Base-by-base conservation (phyloP, 2,113 vertebrate species). In the Sander lucioperca region DNA sequence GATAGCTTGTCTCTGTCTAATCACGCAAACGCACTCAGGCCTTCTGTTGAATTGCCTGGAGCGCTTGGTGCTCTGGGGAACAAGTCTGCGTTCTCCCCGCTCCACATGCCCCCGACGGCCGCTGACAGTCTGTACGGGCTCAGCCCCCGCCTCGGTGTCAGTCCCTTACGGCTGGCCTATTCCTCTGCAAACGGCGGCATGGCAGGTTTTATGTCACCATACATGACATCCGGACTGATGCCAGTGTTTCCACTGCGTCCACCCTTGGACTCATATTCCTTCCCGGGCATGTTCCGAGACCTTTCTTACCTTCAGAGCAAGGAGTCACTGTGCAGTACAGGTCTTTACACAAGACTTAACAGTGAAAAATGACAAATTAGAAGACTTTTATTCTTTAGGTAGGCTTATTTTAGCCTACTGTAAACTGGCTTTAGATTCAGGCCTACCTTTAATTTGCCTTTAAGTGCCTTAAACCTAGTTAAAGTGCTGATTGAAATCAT, bases 41-140 rank as follows among this genome's bases (percentile, higher is more conserved):
- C 94, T 30, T 78, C 86, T 50, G 93, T 92, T 47, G 94, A 79
- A 51, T 45, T 95, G 27, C 61, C 94, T 27, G 81, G 93, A 43
- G 89, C 93, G 30, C 82, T 95, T 27, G 73, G 95, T 58, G 81
- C 75, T 33, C 78, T 91, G 53, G 93, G 94, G 62, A 93, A 45
- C 83, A 96, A 96, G 85, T 97, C 96, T 3, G 96, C 96, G 2
- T 97, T 97, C 89, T 96, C 96, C 68, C 95, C 96, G 23, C 93
- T 97, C 74, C 95, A 96, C 2, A 86, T 93, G 1, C 86, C 92
- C 1, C 80, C 93, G 7, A 43, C 89, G 25, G 74, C 91, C 6
- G 69, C 92, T 36, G 93, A 96, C 63, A 61, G 76, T 51, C 45
- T 97, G 75, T 96, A 95, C 61, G 93, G 94, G 8, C 80, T 97